Base-by-base conservation (phyloP, 2,113 vertebrate species). In the Trematomus loennbergii region DNA sequence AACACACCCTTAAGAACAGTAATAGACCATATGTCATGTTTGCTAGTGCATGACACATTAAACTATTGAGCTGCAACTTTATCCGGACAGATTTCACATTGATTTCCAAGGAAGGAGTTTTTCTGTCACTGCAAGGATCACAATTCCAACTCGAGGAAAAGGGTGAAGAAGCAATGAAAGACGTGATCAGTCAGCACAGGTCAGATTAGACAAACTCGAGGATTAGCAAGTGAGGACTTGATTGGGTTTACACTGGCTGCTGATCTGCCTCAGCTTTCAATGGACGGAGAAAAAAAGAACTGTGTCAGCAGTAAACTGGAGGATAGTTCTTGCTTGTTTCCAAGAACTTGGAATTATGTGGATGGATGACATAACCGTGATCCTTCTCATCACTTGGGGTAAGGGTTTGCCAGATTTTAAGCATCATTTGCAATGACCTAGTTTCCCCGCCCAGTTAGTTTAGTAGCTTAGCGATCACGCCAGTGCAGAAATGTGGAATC, bases 201-300 rank as follows among this genome's bases (percentile, higher is more conserved):
- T 82, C 83, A 88, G 89, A 93, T 90, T 88, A 91, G 83, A 92
- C 68, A 13, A 80, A 70, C n/a, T 45, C 0, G 54, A 75, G 86
- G 92, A 91, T 92, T 89, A 91, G 76, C 88, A 87, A 80, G 87
- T 80, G 81, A 91, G 71, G 89, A 91, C 87, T 89, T 93, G 90
- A 90, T 94, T 91, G 76, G 87, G 84, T 62, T 72, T 73, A 64
- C 40, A 48, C 54, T 69, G 50, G 69, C 69, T 81, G 55, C 83
- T 83, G 84, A 86, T 81, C 89, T 86, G 78, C 86, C 64, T 75
- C 61, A 40, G 62, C 54, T 74, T 76, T 85, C 75, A 63, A 36
- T 63, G 43, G 55, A 67, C 48, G 18, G 13, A 10, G 15, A 29
- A 12, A 75, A 52, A 62, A 75, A 69, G 61, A 83, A 57, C 12